Evolutionary conservation across 2,888 invertebrate genomes (phyloP), one percentile per base, ranked within the genome.

Genomic region (Drosophila siamana): DNA sequence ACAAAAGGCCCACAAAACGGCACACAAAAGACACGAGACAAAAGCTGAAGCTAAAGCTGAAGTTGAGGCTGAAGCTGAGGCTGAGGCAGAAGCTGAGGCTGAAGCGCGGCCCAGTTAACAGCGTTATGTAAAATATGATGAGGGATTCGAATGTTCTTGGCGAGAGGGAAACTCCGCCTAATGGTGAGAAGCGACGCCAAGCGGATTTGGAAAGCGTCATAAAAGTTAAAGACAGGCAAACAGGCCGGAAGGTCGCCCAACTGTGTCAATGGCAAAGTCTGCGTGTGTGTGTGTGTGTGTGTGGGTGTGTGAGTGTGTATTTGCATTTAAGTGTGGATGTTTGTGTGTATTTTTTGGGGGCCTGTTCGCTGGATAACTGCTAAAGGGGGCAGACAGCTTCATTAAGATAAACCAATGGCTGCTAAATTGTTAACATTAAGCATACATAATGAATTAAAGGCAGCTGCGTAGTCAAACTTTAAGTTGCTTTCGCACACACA

Each of bases 381-480:
- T 50, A 56, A 57, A 48, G 68, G 71, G 48, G 72, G 70, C 82
- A 86, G 84, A 86, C 86, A 73, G 89, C 88, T 85, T 85, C 88
- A 85, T 85, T 85, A 84, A 86, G 85, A 85, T 88, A 88, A 85
- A 85, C 85, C 89, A 85, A 85, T 85, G 81, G 87, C 87, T 79
- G 88, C 87, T 88, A 85, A 85, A 88, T 85, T 85, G 85, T 85
- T 85, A 88, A 79, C 85, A 85, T 88, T 85, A 79, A 62, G 85
- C 88, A 85, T 86, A 73, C 84, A 88, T 88, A 88, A 85, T 84
- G 81, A 88, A 85, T 88, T 84, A 77, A 84, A 66, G 84, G 56
- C 75, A 65, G 46, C 69, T 62, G 76, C 69, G 67, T 65, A 62
- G 54, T 33, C 52, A 70, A 80, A 83, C 86, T 78, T 71, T 54